Percentiles rank a stretch among this genome's conserved stretches.
Evolutionary conservation across 1,140 invertebrate species (phyloP).

Genomic region (Hylaeus anthracinus): DNA sequence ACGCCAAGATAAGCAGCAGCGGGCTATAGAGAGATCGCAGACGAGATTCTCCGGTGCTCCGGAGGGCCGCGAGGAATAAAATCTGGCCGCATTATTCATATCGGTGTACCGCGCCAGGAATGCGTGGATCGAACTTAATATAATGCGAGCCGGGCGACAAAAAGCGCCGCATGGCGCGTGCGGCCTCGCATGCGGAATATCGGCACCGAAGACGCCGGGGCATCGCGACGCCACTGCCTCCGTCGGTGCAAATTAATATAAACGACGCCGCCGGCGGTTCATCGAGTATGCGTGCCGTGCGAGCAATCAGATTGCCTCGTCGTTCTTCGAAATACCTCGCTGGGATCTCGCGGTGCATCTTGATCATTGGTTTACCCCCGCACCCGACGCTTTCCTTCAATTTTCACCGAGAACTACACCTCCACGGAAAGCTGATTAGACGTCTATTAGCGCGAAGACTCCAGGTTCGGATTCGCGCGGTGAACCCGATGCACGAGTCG

Average conservation of each 20-base stretch:
- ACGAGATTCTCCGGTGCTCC: slow-evolving; percentile 66
- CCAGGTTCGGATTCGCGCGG: too few relatives aligned
- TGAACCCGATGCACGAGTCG: too few relatives aligned
- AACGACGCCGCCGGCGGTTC: slow-evolving; percentile 58
- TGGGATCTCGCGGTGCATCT: slow-evolving; percentile 52
- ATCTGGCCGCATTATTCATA: slow-evolving; percentile 77
- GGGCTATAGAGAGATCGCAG: slow-evolving; percentile 67
- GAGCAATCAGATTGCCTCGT: slow-evolving; percentile 64
- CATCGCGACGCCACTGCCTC: slow-evolving; percentile 68
- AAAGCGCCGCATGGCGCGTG: slow-evolving; percentile 61
- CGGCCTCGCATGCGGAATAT: slow-evolving; percentile 70
- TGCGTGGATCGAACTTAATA: slow-evolving; percentile 79
- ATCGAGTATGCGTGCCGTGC: slow-evolving; percentile 67
- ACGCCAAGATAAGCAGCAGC: background rate
- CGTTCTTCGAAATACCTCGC: slow-evolving; percentile 56
- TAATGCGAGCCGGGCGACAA: slow-evolving; percentile 70
- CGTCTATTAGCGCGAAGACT: too few relatives aligned
- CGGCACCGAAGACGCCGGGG: slow-evolving; percentile 50
- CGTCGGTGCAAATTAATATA: slow-evolving; percentile 72
- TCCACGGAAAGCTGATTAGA: slow-evolving; percentile 8
- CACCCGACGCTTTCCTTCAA: slow-evolving; percentile 20
- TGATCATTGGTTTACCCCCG: slow-evolving; percentile 49
- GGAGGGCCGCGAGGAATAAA: slow-evolving; percentile 66
- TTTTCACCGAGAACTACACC: background rate
- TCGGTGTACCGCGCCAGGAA: slow-evolving; percentile 73